These are phyloP conservation scores for Pachyrhynchus sulphureomaculatus DNA, from an alignment of 1,140 invertebrate species.

Conservation along the genomic window DNA sequence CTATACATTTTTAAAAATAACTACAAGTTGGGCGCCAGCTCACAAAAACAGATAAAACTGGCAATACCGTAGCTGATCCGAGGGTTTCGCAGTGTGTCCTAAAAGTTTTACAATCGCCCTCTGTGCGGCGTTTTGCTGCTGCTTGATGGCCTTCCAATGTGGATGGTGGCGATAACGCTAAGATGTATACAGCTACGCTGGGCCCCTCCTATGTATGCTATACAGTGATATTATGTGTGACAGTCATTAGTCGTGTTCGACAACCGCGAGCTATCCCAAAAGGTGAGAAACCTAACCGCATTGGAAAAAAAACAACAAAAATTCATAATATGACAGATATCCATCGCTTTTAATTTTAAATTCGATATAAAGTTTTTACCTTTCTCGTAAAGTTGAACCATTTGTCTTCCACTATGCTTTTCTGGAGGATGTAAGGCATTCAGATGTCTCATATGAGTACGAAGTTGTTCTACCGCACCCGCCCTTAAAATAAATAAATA, in stretches of 20 bases:
- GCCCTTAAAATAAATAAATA: constrained; percentile 62
- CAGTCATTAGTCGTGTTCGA: constrained; percentile 54
- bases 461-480: constrained; percentile 96
- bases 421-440: constrained; percentile 89
- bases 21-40: too few species aligned
- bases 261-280: constrained; percentile 45
- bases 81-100: constrained; percentile 61
- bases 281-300: constrained; percentile 33
- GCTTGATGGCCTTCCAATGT: constrained; percentile 81
- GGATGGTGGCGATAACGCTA: constrained; percentile 69
- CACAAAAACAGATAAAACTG: too few species aligned
- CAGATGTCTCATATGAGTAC: constrained; percentile 92
- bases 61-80: constrained; percentile 30
- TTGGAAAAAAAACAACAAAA: too few species aligned
- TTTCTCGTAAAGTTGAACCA: constrained; percentile 97
- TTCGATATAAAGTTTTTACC: too few species aligned
- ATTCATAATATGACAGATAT: too few species aligned
- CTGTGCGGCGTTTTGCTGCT: constrained; percentile 61
- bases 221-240: constrained; percentile 49
- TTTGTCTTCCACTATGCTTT: constrained; percentile 66
- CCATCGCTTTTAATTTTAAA: too few species aligned
- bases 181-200: constrained; percentile 74
- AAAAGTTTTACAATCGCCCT: constrained; percentile 69
- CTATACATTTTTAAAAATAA: too few species aligned
- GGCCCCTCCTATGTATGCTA: constrained; percentile 53